Evolutionary conservation across 2,888 invertebrate species (phyloP).

Genomic region (Eupithecia vulgata): DNA sequence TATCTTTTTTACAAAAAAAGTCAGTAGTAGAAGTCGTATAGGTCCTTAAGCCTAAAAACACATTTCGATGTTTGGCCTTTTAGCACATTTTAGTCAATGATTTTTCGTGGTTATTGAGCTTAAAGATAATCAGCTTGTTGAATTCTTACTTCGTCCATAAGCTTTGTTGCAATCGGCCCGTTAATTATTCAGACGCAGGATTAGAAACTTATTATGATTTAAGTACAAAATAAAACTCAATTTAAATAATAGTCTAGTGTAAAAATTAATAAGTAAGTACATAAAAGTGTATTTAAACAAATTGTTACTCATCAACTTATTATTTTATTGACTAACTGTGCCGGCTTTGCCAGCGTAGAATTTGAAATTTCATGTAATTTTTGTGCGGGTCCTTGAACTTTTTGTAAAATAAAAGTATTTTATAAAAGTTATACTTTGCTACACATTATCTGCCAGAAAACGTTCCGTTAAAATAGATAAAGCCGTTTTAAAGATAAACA

Average conservation of each 20-base stretch:
- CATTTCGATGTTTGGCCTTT: not conserved
- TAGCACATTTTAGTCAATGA: not conserved
- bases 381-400: too few relatives aligned
- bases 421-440: too few relatives aligned
- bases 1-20: too few relatives aligned
- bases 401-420: too few relatives aligned
- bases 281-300: not conserved
- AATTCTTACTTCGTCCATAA: too few relatives aligned
- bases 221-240: not conserved
- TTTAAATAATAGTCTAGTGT: not conserved
- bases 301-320: too few relatives aligned
- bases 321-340: not conserved
- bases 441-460: not conserved
- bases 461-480: too few relatives aligned
- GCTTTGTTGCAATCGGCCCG: not conserved
- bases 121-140: too few relatives aligned
- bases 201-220: not conserved
- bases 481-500: not conserved
- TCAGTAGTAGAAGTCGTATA: too few relatives aligned
- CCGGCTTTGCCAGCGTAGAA: not conserved
- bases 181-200: not conserved
- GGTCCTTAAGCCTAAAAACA: not conserved
- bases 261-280: not conserved
- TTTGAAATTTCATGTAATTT: not conserved
- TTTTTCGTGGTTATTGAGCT: not conserved